Percentiles rank a stretch among this genome's conserved stretches.
Conservation (phyloP, 2,888 invertebrate genomes). For the Limenitis camilla region DNA sequence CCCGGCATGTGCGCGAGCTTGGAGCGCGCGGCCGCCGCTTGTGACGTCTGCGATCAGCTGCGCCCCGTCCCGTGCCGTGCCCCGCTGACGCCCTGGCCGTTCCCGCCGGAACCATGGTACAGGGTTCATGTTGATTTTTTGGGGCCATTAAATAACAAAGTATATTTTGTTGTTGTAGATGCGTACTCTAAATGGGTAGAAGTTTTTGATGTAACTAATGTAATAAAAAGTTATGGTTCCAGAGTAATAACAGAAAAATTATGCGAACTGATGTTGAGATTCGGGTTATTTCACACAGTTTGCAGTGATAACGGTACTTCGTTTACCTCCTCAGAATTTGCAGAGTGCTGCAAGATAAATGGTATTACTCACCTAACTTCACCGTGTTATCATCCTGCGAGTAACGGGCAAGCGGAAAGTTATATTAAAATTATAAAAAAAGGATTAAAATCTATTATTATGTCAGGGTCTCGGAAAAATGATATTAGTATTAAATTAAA, state of each 20-base stretch:
- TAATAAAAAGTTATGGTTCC: slow-evolving; percentile 10
- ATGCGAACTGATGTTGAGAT: slow-evolving; percentile 26
- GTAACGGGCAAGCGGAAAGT: slow-evolving; percentile 28
- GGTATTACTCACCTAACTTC: slow-evolving; percentile 27
- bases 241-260: slow-evolving; percentile 24
- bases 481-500: slow-evolving; percentile 12
- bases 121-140: slow-evolving; percentile 26
- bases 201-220: slow-evolving; percentile 8
- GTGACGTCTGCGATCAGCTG: slow-evolving; percentile 8
- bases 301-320: slow-evolving; percentile 29
- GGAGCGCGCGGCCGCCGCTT: not conserved
- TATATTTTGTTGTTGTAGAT: slow-evolving; percentile 20
- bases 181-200: slow-evolving; percentile 26
- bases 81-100: slow-evolving; percentile 21
- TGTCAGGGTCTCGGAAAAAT: not conserved
- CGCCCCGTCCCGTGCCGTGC: slow-evolving; percentile 14
- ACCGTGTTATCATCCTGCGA: slow-evolving; percentile 28
- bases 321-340: slow-evolving; percentile 24
- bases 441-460: slow-evolving; percentile 24
- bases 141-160: slow-evolving; percentile 12
- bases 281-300: slow-evolving; percentile 23
- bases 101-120: slow-evolving; percentile 11
- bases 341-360: slow-evolving; percentile 23
- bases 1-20: too few relatives aligned
- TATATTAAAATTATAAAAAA: slow-evolving; percentile 30